Evolutionary conservation across 2,797 vertebrate species (phyloP), one percentile per base, ranked within the genome.

Genomic region (Paramormyrops hopkinsi): DNA sequence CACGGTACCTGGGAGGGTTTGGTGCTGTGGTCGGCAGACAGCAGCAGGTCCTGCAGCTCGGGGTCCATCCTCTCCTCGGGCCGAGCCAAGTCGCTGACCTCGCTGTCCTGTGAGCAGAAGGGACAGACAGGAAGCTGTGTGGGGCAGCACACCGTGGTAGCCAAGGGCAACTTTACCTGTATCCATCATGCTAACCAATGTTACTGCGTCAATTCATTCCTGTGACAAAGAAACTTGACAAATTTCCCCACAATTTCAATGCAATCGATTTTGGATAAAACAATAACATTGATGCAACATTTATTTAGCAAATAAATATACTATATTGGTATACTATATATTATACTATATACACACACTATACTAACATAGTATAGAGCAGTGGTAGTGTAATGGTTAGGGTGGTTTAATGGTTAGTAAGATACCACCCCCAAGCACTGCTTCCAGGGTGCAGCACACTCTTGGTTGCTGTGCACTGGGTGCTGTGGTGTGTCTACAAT

Each of bases 1-100:
- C 53, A 1, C 4, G 2, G 48, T 93, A 96, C 96, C 95, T 95
- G 94, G 65, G 95, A 94, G 0, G 91, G 92, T 5, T 95, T 95
- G 3, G 93, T 92, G 87, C 94, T 96, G 90, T 94, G 96, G 73
- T 96, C 96, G 19, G 91, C 92, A 0, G 96, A 96, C n/a, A 94
- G 91, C 12, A 87, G 91, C 0, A 91, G 93, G 91, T 94, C 94
- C 92, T 94, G 95, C 29, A 96, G 90, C 91, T 96, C 96, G 69
- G 95, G 95, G 89, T 94, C 96, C 1, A 96, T 93, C 89, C 88
- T 94, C 90, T 92, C 96, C 90, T 96, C 96, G 53, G 92, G 79
- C 0, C 65, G 91, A 86, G 91, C 91, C 50, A 90, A 93, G 53
- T 91, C 95, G n/a, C 94, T 96, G 87, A 85, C 92, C 89, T 95